Conservation (phyloP, 2,113 vertebrate genomes). For the Pelobates fuscus region DNA sequence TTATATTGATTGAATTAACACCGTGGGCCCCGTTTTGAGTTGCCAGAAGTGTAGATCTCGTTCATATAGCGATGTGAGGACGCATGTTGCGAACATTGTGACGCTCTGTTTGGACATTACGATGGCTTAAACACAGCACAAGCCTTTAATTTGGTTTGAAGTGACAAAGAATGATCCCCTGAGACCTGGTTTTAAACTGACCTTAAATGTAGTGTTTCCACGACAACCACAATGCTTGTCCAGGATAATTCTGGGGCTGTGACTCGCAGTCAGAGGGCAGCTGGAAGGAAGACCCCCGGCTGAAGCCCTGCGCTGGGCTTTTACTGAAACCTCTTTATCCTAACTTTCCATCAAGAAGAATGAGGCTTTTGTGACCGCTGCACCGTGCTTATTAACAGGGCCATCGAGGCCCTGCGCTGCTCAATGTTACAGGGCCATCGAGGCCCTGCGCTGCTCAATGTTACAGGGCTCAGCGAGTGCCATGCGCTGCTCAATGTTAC, state of each 20-base stretch:
- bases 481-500: too few relatives aligned
- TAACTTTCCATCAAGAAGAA: not conserved
- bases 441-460: not conserved
- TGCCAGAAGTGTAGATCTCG: too few relatives aligned
- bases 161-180: not conserved
- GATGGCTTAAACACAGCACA: not conserved
- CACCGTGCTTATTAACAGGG: not conserved
- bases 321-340: not conserved
- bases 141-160: not conserved
- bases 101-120: not conserved
- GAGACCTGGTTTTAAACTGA: not conserved
- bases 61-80: too few relatives aligned
- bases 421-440: too few relatives aligned
- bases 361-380: not conserved
- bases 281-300: not conserved
- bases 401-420: not conserved
- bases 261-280: slow-evolving; percentile 14
- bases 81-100: too few relatives aligned
- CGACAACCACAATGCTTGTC: not conserved
- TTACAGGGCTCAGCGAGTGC: too few relatives aligned
- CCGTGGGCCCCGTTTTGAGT: too few relatives aligned
- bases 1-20: too few relatives aligned
- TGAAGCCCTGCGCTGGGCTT: not conserved
- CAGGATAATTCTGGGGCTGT: not conserved
- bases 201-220: slow-evolving; percentile 13